Evolutionary conservation across 2,888 invertebrate genomes (phyloP).

Genomic region (Cinara cedri): DNA sequence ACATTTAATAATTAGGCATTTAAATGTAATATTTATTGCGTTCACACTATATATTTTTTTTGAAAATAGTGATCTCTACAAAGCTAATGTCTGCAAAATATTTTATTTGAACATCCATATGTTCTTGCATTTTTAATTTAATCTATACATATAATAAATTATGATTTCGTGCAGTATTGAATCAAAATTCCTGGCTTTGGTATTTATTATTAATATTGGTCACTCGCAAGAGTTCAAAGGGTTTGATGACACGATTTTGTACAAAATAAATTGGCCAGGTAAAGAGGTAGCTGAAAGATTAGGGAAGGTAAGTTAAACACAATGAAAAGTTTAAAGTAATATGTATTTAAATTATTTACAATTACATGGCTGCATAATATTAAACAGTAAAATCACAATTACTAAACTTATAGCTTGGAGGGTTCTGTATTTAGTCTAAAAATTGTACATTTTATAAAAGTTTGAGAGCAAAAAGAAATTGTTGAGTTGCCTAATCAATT

Average conservation of each 20-base stretch:
- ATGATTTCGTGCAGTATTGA: constrained; percentile 28
- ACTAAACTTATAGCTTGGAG: no score
- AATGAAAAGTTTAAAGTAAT: no score
- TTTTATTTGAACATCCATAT: not conserved
- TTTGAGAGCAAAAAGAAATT: no score
- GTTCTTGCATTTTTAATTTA: not conserved
- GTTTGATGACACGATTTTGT: constrained; percentile 82
- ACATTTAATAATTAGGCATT: no score
- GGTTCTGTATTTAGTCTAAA: no score
- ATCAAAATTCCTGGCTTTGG: not conserved
- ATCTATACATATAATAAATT: not conserved
- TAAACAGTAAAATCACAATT: no score
- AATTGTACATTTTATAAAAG: no score
- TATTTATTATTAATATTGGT: not conserved
- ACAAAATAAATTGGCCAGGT: constrained; percentile 80
- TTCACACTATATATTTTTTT: not conserved
- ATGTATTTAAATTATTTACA: no score
- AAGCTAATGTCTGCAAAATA: not conserved
- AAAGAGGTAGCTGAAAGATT: constrained; percentile 60
- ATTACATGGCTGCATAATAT: no score
- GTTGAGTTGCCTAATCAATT: no score
- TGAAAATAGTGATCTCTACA: not conserved
- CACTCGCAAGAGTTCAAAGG: constrained; percentile 69
- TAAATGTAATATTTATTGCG: not conserved
- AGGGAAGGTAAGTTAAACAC: constrained; percentile 42